Evolutionary conservation across 2,113 vertebrate genomes (phyloP).

Genomic region (Neolamprologus sp.): DNA sequence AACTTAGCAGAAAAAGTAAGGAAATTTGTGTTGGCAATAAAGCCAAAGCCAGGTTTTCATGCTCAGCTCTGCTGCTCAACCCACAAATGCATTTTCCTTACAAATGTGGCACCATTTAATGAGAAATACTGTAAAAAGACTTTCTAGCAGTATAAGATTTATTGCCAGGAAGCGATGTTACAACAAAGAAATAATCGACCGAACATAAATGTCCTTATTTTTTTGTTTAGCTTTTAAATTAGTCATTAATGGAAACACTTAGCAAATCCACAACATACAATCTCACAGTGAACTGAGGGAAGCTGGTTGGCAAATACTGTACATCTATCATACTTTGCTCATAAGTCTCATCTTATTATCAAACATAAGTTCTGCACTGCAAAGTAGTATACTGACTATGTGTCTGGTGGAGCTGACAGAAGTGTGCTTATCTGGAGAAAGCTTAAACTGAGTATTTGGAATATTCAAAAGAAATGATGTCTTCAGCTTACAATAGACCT

Average conservation of each 20-base stretch:
- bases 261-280: background rate
- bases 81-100: background rate
- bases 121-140: background rate
- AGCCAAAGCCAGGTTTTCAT: background rate
- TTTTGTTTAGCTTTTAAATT: background rate
- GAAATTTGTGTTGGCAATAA: background rate
- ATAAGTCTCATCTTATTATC: background rate
- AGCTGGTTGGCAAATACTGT: background rate
- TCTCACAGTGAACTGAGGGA: background rate
- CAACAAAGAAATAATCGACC: background rate
- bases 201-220: background rate
- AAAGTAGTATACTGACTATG: background rate
- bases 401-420: background rate
- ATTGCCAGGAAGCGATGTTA: background rate
- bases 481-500: background rate
- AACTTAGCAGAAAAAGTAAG: background rate
- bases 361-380: background rate
- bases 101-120: background rate
- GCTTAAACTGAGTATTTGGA: background rate
- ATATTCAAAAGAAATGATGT: background rate
- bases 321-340: background rate
- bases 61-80: background rate
- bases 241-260: background rate
- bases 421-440: background rate
- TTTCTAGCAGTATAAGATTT: background rate